phyloP scores from a whole-genome alignment of 2,113 vertebrate species.

The Misgurnus mizolepis region DNA sequence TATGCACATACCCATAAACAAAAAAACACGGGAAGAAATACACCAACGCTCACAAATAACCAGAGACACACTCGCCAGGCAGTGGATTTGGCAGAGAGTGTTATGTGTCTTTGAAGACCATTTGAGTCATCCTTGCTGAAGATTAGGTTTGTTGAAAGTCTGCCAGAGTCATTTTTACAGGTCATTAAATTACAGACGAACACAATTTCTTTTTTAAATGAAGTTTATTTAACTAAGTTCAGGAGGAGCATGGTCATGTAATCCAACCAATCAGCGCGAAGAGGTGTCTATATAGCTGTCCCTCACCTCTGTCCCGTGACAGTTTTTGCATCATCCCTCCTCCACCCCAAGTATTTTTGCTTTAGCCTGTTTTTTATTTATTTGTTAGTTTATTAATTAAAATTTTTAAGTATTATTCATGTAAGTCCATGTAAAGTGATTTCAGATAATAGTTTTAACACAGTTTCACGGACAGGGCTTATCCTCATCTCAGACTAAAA shows the following conservation, averaged over 20 bases:
- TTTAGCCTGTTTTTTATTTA: too few species aligned
- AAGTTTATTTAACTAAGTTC: background rate
- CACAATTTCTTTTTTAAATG: background rate
- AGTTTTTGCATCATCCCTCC: too few species aligned
- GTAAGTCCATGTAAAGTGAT: too few species aligned
- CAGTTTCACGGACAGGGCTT: too few species aligned
- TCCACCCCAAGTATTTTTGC: too few species aligned
- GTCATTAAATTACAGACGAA: background rate
- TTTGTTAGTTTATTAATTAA: too few species aligned
- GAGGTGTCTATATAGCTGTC: too few species aligned
- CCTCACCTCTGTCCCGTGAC: too few species aligned
- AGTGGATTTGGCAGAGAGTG: background rate
- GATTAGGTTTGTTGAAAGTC: slow-evolving; percentile 6
- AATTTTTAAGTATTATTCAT: too few species aligned
- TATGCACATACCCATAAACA: slow-evolving; percentile 1
- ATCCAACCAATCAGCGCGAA: background rate
- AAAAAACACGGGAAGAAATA: background rate
- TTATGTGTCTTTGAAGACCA: background rate
- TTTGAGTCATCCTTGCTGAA: slow-evolving; percentile 12
- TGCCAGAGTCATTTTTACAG: background rate
- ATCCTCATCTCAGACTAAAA: too few species aligned
- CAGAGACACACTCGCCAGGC: background rate
- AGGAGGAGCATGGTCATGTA: background rate
- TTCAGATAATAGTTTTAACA: too few species aligned
- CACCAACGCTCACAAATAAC: background rate